These are phyloP conservation scores for Furnarius figulus DNA, from an alignment of 2,113 vertebrate species.

Conservation along the genomic window DNA sequence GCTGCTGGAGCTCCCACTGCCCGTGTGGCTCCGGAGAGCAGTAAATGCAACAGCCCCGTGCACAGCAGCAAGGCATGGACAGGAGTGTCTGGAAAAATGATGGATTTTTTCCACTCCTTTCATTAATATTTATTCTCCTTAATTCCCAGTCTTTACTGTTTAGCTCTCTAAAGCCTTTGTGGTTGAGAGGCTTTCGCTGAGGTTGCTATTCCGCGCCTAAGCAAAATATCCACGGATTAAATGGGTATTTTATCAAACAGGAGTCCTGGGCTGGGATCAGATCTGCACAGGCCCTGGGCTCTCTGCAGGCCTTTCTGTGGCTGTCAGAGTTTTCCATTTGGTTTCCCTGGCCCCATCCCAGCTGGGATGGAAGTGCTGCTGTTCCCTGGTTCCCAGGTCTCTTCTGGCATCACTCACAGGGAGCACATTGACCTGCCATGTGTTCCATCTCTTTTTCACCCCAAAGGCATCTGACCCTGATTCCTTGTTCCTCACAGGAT, in stretches of 20 bases:
- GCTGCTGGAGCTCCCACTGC: background rate
- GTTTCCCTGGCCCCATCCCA: background rate
- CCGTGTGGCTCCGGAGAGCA: background rate
- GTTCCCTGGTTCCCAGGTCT: background rate
- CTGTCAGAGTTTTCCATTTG: background rate
- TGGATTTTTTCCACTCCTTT: background rate
- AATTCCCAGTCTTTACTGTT: background rate
- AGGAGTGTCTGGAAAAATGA: background rate
- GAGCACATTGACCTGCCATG: background rate
- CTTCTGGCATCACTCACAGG: background rate
- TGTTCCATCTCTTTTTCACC: background rate
- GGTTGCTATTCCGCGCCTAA: background rate
- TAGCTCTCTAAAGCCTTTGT: constrained; percentile 3
- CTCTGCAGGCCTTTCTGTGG: background rate
- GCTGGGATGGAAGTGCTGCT: background rate
- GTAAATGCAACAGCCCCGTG: fast-evolving
- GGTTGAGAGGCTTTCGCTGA: constrained; percentile 1
- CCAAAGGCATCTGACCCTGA: background rate
- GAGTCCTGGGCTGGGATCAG: background rate
- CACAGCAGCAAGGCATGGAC: background rate
- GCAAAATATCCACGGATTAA: background rate
- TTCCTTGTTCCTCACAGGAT: background rate
- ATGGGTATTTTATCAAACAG: background rate
- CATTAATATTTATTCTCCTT: constrained; percentile 43
- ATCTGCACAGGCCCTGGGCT: background rate